These are phyloP conservation scores for Branchinecta lindahli DNA, from an alignment of 1,140 invertebrate genomes.

Conservation along the genomic window DNA sequence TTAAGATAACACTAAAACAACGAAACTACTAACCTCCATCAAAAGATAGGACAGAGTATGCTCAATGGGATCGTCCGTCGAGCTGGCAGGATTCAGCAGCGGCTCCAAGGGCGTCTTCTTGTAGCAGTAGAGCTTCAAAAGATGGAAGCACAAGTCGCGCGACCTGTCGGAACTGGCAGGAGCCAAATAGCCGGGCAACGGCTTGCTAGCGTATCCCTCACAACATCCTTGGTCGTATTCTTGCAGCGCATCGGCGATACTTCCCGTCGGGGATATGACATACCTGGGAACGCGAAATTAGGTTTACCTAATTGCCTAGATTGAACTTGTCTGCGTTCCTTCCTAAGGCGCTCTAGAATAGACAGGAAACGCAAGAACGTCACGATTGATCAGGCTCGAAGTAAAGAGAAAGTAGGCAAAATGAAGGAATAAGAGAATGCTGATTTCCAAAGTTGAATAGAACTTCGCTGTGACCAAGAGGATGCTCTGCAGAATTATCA, in stretches of 20 bases:
- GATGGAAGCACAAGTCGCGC: slow-evolving; percentile 64
- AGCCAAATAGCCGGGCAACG: slow-evolving; percentile 38
- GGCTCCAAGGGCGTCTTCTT: slow-evolving; percentile 45
- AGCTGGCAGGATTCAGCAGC: slow-evolving; percentile 54
- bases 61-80: slow-evolving; percentile 63
- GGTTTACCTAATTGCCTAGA: no score
- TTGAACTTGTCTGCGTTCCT: no score
- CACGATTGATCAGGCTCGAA: no score
- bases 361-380: neutral
- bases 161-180: slow-evolving; percentile 20
- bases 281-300: slow-evolving; percentile 36
- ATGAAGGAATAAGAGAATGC: no score
- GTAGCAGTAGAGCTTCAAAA: slow-evolving; percentile 56
- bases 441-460: no score
- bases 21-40: neutral
- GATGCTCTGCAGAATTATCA: no score
- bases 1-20: no score
- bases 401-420: no score
- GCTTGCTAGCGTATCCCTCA: slow-evolving; percentile 36
- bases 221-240: slow-evolving; percentile 50
- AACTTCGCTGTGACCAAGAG: no score
- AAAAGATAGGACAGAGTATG: slow-evolving; percentile 36
- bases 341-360: no score
- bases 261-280: slow-evolving; percentile 42
- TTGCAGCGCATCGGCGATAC: slow-evolving; percentile 48